Conservation (phyloP, 2,888 invertebrate genomes). For the Drosophila subsilvestris region DNA sequence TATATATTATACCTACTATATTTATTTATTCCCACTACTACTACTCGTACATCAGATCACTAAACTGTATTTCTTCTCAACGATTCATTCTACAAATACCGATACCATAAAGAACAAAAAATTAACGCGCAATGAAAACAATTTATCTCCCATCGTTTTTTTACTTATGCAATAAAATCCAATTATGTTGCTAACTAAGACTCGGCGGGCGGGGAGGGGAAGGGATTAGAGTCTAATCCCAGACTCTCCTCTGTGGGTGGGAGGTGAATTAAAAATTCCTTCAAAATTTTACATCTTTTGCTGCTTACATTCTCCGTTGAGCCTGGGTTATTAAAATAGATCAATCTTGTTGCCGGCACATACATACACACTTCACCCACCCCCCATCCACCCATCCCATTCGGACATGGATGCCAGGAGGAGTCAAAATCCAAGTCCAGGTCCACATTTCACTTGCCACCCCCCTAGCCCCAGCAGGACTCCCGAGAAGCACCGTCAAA, state of each 20-base stretch:
- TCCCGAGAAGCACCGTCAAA: conserved; percentile 53
- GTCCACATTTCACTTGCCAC: not conserved
- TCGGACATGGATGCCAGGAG: not conserved
- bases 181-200: conserved; percentile 11
- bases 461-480: conserved; percentile 11
- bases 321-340: conserved; percentile 73
- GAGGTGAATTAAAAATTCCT: conserved; percentile 36
- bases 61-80: conserved; percentile 65
- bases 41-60: conserved; percentile 23
- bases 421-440: conserved; percentile 8
- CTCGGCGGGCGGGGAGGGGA: not conserved
- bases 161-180: conserved; percentile 8
- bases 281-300: conserved; percentile 22
- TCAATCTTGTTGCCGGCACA: conserved; percentile 66
- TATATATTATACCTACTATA: conserved; percentile 19
- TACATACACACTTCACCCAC: conserved; percentile 5
- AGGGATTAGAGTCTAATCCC: conserved; percentile 2
- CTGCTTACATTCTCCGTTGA: conserved; percentile 30
- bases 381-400: conserved; percentile 10
- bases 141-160: not conserved
- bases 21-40: conserved; percentile 43
- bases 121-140: conserved; percentile 31
- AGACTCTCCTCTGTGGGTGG: not conserved
- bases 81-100: conserved; percentile 41
- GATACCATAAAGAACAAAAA: conserved; percentile 41